Base-by-base conservation (phyloP, 2,113 vertebrate species). In the Pterocles orientalis region DNA sequence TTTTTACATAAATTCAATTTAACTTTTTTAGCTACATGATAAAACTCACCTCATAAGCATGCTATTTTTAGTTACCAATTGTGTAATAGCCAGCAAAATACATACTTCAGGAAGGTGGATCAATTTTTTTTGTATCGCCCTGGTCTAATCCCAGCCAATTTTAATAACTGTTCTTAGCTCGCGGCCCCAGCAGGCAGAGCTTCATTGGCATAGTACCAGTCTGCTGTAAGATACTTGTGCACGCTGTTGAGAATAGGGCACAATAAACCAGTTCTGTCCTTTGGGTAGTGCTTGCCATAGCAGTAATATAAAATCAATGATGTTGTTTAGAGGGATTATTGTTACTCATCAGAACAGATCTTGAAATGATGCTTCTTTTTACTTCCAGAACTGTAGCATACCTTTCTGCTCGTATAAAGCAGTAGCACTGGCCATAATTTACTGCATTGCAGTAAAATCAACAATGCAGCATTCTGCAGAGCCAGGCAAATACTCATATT, bases 381-480 rank as follows among this genome's bases (percentile, higher is more conserved):
- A 8, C 43, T 73, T 84, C 34, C 29, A 39, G 31, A 75, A 53
- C 43, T 53, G 43, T 36, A 64, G 24, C 39, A 41, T n/a, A 69
- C 33, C 69, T 29, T 2, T 3, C 9, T 75, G 36, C 56, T 83
- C 50, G 36, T 60, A 13, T 68, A 90, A 93, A 84, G 47, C 82
- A 94, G 56, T 39, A 83, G 24, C 47, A 51, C 60, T 61, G 31
- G 56, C 43, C 80, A 29, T 90, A 43, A 88, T 81, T 88, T 92
- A 80, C 88, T 96, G 90, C 92, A 93, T 39, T 94, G 94, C 93
- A 93, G 92, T 90, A 84, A 94, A 94, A 90, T 88, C 82, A 92
- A 88, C 82, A 93, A 33, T 50, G 57, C 92, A 94, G 72, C 77
- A 29, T 83, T 86, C 72, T 18, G 41, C 64, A 93, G 66, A 90